Conservation (phyloP, 2,113 vertebrate species). For the Brienomyrus brachyistius region DNA sequence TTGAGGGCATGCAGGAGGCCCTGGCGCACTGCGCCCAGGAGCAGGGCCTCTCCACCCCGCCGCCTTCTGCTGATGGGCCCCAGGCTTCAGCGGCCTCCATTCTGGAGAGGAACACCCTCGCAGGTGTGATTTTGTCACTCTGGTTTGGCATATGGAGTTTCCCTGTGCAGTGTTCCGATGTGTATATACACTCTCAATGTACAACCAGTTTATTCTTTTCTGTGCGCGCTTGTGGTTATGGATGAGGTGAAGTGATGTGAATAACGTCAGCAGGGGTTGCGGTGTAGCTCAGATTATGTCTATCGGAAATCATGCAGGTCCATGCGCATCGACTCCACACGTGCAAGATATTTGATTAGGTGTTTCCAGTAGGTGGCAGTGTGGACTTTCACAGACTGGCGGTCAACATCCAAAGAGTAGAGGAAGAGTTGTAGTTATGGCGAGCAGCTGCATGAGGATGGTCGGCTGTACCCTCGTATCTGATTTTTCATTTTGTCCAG, state of each 20-base stretch:
- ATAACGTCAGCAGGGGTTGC: neutral
- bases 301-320: neutral
- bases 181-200: neutral
- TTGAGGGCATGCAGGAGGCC: conserved; percentile 54
- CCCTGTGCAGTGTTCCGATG: neutral
- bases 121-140: conserved; percentile 55
- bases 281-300: neutral
- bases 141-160: neutral
- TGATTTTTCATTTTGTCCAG: neutral
- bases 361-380: neutral
- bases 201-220: neutral
- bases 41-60: conserved; percentile 35
- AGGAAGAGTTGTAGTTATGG: neutral
- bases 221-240: too few species aligned
- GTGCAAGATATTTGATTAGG: neutral
- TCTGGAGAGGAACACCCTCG: conserved; percentile 74
- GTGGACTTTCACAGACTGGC: neutral
- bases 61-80: conserved; percentile 20
- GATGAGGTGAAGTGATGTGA: neutral
- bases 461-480: neutral
- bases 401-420: neutral
- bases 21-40: conserved; percentile 49
- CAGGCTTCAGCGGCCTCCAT: conserved; percentile 33
- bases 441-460: neutral
- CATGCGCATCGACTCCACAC: neutral